phyloP scores from a whole-genome alignment of 2,797 vertebrate genomes.

The Leucoraja ocellata region DNA sequence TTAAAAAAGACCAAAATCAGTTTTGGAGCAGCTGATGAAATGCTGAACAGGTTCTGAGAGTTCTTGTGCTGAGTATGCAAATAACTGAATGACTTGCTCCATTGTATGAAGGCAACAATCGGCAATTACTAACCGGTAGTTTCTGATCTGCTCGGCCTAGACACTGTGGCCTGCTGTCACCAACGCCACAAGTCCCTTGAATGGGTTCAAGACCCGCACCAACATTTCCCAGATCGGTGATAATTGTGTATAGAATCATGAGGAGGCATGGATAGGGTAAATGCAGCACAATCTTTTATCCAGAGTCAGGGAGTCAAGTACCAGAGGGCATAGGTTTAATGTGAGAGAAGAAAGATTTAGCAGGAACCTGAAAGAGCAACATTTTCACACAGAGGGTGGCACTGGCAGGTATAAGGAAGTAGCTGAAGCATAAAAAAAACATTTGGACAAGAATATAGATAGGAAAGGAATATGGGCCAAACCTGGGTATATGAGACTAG shows the following conservation, averaged over 20 bases:
- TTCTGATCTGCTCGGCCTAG: neutral
- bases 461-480: too few species aligned
- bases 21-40: neutral
- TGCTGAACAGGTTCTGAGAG: neutral
- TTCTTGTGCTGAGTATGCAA: neutral
- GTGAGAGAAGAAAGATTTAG: too few species aligned
- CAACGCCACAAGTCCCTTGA: neutral
- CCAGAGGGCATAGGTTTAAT: too few species aligned
- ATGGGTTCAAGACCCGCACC: neutral
- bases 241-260: neutral
- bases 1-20: neutral
- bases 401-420: too few species aligned
- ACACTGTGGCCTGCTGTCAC: neutral
- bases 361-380: too few species aligned
- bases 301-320: too few species aligned
- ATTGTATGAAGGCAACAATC: neutral
- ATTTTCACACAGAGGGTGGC: too few species aligned
- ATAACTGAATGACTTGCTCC: neutral
- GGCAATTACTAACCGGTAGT: neutral
- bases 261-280: too few species aligned
- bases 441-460: too few species aligned
- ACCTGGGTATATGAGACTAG: too few species aligned
- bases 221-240: neutral
- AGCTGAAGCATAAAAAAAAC: too few species aligned
- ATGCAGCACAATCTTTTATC: too few species aligned